phyloP scores from a whole-genome alignment of 2,888 invertebrate species.

The Charanyca ferruginea region DNA sequence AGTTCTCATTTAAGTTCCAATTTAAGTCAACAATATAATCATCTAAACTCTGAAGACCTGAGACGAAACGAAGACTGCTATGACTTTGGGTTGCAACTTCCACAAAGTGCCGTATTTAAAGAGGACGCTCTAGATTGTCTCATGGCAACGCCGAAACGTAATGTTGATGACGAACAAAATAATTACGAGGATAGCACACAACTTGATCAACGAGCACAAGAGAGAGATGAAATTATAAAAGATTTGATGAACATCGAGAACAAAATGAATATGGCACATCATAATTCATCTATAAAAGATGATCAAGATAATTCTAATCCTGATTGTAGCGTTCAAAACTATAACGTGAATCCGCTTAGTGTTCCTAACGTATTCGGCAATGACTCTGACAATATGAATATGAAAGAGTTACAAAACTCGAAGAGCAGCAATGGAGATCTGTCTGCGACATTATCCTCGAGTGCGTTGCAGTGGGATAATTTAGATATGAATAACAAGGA shows the following conservation, averaged over 20 bases:
- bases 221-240: conserved; percentile 86
- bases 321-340: conserved; percentile 67
- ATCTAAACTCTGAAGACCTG: conserved; percentile 81
- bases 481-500: conserved; percentile 70
- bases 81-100: conserved; percentile 83
- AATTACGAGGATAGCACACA: conserved; percentile 72
- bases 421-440: conserved; percentile 63
- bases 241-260: conserved; percentile 87
- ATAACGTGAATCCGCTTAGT: conserved; percentile 61
- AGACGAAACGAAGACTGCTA: conserved; percentile 84
- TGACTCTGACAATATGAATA: conserved; percentile 60
- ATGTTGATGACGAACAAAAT: conserved; percentile 72
- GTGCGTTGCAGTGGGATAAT: conserved; percentile 72
- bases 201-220: conserved; percentile 77
- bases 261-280: conserved; percentile 77
- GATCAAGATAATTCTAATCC: conserved; percentile 62
- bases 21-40: conserved; percentile 79
- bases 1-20: conserved; percentile 79
- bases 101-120: conserved; percentile 82
- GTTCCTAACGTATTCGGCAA: conserved; percentile 62
- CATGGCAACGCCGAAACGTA: conserved; percentile 82
- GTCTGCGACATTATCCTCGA: conserved; percentile 61
- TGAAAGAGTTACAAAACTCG: conserved; percentile 48
- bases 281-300: conserved; percentile 62
- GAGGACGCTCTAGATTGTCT: conserved; percentile 85